phyloP scores from a whole-genome alignment of 2,888 invertebrate genomes.

The Lamellibrachia columna region DNA sequence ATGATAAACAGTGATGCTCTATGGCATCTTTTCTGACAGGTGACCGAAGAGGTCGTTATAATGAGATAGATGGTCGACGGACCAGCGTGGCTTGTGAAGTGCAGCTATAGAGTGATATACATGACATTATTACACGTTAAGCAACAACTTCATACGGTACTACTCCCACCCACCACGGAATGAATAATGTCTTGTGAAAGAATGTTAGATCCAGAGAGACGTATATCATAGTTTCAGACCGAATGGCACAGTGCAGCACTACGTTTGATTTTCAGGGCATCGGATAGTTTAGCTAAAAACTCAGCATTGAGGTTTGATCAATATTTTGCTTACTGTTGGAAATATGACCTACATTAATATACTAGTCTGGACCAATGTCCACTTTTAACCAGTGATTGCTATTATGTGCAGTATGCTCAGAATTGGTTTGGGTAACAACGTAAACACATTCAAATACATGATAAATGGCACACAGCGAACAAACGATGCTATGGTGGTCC shows the following conservation, averaged over 20 bases:
- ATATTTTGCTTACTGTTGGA: not conserved
- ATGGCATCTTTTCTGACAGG: not conserved
- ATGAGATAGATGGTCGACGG: not conserved
- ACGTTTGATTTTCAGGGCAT: not conserved
- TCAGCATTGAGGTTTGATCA: not conserved
- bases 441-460: not conserved
- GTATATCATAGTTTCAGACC: not conserved
- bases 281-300: not conserved
- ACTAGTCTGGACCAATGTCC: not conserved
- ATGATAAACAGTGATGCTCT: not conserved
- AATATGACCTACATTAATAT: not conserved
- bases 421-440: not conserved
- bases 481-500: not conserved
- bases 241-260: not conserved
- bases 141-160: not conserved
- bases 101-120: not conserved
- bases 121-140: not conserved
- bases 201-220: not conserved
- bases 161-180: not conserved
- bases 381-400: not conserved
- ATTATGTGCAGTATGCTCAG: not conserved
- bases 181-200: not conserved
- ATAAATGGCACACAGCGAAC: not conserved
- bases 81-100: not conserved
- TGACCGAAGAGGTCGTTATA: not conserved